Percentiles rank a stretch among this genome's conserved stretches.
These are phyloP conservation scores for Brachyhypopomus occidentalis DNA, from an alignment of 2,113 vertebrate species.

Conservation along the genomic window DNA sequence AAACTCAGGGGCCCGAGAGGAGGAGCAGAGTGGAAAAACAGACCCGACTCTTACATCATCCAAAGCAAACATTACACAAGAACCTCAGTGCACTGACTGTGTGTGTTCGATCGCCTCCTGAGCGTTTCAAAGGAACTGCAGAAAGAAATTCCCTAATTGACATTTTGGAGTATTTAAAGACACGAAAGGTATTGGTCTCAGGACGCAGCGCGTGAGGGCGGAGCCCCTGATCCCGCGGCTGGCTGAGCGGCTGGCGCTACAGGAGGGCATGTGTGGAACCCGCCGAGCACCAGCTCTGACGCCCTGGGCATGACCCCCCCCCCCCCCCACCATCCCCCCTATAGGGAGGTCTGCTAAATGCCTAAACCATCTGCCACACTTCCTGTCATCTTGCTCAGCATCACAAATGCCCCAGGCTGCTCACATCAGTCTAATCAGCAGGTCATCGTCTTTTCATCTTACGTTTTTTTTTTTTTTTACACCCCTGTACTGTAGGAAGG, in stretches of 20 bases:
- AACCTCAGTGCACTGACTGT: background rate
- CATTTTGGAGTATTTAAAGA: too few relatives aligned
- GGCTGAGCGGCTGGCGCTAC: background rate
- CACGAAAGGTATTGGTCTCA: too few relatives aligned
- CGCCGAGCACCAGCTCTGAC: background rate
- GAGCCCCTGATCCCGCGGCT: background rate
- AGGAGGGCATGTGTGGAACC: background rate
- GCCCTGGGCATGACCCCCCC: background rate
- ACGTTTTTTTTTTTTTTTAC: too few relatives aligned
- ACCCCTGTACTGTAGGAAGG: too few relatives aligned
- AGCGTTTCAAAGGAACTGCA: too few relatives aligned
- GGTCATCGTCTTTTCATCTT: too few relatives aligned
- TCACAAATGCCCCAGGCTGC: too few relatives aligned
- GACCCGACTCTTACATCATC: constrained; percentile 12
- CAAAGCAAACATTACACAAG: constrained; percentile 6
- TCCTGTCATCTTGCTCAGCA: background rate
- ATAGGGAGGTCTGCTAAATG: background rate
- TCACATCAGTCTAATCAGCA: too few relatives aligned
- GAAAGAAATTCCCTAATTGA: too few relatives aligned
- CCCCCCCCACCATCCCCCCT: background rate
- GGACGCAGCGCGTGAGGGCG: too few relatives aligned
- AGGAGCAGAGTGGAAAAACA: constrained; percentile 6
- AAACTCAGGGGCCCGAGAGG: constrained; percentile 18
- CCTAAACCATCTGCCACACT: background rate
- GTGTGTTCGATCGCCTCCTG: too few relatives aligned